Conservation (phyloP, 1,140 invertebrate species). For the Portunus trituberculatus region DNA sequence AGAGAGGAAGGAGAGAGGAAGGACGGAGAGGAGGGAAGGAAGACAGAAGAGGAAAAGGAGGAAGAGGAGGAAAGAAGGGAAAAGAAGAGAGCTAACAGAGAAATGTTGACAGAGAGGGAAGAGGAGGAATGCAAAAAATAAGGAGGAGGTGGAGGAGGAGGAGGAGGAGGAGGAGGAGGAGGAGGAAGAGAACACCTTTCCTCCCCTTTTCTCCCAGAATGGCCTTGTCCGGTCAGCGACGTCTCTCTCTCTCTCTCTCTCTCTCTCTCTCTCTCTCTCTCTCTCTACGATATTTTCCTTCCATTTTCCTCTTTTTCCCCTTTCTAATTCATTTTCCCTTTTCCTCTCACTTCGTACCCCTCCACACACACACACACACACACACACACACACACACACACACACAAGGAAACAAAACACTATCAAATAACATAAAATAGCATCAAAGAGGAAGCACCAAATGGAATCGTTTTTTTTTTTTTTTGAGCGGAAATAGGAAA, state of each 20-base stretch:
- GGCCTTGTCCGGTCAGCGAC: background rate
- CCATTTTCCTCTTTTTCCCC: background rate
- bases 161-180: background rate
- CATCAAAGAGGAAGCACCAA: too few species aligned
- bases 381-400: too few species aligned
- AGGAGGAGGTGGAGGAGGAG: constrained; percentile 34
- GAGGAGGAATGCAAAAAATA: background rate
- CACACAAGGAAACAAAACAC: too few species aligned
- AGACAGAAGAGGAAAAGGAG: background rate
- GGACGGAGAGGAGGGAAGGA: background rate
- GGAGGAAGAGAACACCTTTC: background rate
- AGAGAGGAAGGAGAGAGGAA: background rate
- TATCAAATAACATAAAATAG: too few species aligned
- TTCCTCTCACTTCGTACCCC: background rate
- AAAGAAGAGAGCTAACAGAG: background rate
- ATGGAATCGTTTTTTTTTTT: too few species aligned
- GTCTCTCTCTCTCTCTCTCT: constrained; percentile 48
- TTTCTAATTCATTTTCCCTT: background rate
- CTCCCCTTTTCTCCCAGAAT: too few species aligned
- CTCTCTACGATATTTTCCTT: constrained; percentile 15
- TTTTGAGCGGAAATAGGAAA: too few species aligned
- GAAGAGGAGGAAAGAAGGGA: background rate
- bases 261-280: constrained; percentile 45
- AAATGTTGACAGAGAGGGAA: background rate
- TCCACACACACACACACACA: too few species aligned